phyloP scores from a whole-genome alignment of 2,888 invertebrate species.

The Halictus ligatus region DNA sequence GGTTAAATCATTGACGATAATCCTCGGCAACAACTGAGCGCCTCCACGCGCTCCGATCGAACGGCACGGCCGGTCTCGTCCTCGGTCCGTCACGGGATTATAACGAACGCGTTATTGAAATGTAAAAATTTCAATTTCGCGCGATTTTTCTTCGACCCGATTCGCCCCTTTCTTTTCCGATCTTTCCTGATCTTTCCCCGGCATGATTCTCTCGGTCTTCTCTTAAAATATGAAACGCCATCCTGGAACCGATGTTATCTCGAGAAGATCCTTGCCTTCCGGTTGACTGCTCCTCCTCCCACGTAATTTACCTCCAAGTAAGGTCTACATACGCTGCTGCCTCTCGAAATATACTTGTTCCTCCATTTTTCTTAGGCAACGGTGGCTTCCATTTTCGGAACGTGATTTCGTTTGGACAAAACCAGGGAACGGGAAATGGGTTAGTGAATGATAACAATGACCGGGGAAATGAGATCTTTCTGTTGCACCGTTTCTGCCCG shows the following conservation, averaged over 20 bases:
- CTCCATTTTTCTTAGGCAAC: background rate
- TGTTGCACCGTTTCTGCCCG: constrained; percentile 10
- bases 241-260: constrained; percentile 13
- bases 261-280: background rate
- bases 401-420: constrained; percentile 27
- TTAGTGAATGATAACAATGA: constrained; percentile 45
- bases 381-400: constrained; percentile 7
- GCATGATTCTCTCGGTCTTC: background rate
- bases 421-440: background rate
- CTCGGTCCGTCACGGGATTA: background rate
- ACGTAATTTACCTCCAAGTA: background rate
- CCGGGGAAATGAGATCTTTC: constrained; percentile 52
- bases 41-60: background rate
- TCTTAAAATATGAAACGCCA: constrained; percentile 1
- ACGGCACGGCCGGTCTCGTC: background rate
- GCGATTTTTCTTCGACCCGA: background rate
- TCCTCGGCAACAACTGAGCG: background rate
- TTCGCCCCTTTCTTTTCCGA: background rate
- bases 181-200: background rate
- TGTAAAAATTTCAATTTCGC: constrained; percentile 45
- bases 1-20: constrained; percentile 47
- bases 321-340: background rate
- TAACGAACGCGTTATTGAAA: constrained; percentile 11
- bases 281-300: background rate
- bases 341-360: background rate